phyloP scores from a whole-genome alignment of 2,888 invertebrate genomes.

The Macrosoma leucophasiata region DNA sequence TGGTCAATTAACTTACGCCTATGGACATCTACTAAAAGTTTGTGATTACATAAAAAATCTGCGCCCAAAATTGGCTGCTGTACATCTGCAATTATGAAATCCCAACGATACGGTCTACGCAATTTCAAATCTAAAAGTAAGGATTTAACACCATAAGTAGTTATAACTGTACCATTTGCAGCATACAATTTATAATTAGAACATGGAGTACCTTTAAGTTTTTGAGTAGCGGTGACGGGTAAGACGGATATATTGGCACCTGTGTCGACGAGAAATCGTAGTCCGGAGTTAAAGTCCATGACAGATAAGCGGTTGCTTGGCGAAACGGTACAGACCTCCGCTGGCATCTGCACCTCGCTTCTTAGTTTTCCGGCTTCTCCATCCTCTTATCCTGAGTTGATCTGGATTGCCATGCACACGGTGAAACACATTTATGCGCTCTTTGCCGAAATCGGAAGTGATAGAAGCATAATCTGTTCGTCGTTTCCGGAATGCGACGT shows the following conservation, averaged over 20 bases:
- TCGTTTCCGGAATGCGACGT: too few relatives aligned
- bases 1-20: neutral
- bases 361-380: constrained; percentile 10
- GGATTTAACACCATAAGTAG: constrained; percentile 16
- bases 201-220: neutral
- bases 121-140: constrained; percentile 23
- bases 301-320: constrained; percentile 9
- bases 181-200: constrained; percentile 19
- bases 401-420: constrained; percentile 1
- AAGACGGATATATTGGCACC: constrained; percentile 13
- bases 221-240: constrained; percentile 2
- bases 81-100: constrained; percentile 24
- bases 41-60: neutral
- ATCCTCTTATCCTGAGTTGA: too few relatives aligned
- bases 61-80: constrained; percentile 7
- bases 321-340: constrained; percentile 10
- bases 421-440: too few relatives aligned
- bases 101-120: constrained; percentile 25
- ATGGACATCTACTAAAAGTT: constrained; percentile 2
- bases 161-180: constrained; percentile 16
- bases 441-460: too few relatives aligned
- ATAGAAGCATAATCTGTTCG: too few relatives aligned
- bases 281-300: constrained; percentile 4
- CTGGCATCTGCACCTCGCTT: constrained; percentile 7
- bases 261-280: constrained; percentile 11